phyloP scores from a whole-genome alignment of 2,888 invertebrate genomes.

The Nemoura dubitans region DNA sequence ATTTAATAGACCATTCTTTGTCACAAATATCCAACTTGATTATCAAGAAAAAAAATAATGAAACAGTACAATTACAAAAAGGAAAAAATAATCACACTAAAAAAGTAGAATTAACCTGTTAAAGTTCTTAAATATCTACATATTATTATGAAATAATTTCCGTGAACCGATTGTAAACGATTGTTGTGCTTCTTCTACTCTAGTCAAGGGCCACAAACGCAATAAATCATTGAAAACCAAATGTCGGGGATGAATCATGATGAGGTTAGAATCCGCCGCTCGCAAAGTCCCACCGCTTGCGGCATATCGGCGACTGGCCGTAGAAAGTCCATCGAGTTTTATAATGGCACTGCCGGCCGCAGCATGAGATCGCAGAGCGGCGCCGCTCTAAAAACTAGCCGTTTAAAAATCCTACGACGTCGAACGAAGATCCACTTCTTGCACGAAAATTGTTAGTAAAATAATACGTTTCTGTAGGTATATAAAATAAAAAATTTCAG shows the following conservation, averaged over 20 bases:
- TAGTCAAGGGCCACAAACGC: constrained; percentile 24
- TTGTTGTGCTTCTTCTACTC: constrained; percentile 31
- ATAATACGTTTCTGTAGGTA: neutral
- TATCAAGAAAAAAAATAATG: too few species aligned
- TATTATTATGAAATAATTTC: too few species aligned
- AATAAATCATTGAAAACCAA: constrained; percentile 20
- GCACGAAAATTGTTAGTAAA: neutral
- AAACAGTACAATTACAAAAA: too few species aligned
- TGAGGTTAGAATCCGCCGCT: neutral
- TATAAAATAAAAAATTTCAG: neutral
- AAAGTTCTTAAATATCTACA: too few species aligned
- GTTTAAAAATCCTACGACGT: neutral
- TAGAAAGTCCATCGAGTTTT: neutral
- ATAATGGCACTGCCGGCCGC: neutral
- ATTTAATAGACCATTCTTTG: too few species aligned
- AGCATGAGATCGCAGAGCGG: neutral
- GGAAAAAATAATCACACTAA: too few species aligned
- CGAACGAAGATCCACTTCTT: neutral
- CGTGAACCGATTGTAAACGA: too few species aligned
- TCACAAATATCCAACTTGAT: too few species aligned
- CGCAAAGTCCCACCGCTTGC: too few species aligned
- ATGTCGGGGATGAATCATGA: neutral
- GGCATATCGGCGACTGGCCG: too few species aligned
- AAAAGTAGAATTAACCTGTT: too few species aligned
- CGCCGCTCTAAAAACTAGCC: neutral